Percentiles rank a stretch among this genome's conserved stretches.
Evolutionary conservation across 2,888 invertebrate species (phyloP).

Genomic region (Sarcophaga variegata): DNA sequence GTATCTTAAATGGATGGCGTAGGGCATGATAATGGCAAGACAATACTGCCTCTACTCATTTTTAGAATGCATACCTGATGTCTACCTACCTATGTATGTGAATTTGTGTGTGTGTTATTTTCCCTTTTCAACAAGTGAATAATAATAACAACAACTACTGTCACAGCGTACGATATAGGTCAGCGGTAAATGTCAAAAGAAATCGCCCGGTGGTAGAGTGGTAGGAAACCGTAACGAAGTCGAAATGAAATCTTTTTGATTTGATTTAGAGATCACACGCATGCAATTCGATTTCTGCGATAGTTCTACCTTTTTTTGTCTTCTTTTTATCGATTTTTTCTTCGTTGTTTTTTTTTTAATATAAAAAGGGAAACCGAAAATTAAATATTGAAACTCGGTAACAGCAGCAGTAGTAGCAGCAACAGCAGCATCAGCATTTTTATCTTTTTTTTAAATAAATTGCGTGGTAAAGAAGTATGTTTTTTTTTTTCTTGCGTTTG

Average conservation of each 20-base stretch:
- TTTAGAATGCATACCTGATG: no score
- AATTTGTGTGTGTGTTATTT: neutral
- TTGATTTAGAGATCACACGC: constrained; percentile 66
- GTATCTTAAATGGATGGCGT: no score
- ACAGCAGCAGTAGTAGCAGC: constrained; percentile 11
- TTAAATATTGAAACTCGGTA: constrained; percentile 46
- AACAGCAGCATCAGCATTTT: neutral
- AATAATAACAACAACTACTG: constrained; percentile 62
- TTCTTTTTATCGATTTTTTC: neutral
- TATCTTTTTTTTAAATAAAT: constrained; percentile 34
- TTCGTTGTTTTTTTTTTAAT: constrained; percentile 27
- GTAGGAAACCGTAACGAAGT: constrained; percentile 76
- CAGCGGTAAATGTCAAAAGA: constrained; percentile 70
- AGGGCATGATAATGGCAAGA: no score
- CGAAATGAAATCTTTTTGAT: constrained; percentile 46
- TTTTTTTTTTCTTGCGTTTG: constrained; percentile 11
- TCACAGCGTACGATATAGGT: constrained; percentile 66
- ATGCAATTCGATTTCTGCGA: constrained; percentile 49
- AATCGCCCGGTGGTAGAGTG: constrained; percentile 34
- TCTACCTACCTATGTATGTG: no score
- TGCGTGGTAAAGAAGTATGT: constrained; percentile 46
- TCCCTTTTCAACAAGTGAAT: constrained; percentile 10
- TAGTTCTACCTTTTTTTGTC: neutral
- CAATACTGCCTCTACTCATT: no score
- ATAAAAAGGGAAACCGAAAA: constrained; percentile 65